A percentile compares a stretch with the other conserved stretches of the same genome.
These are phyloP conservation scores for Benthosema pterotum DNA, from an alignment of 2,797 vertebrate species.

Conservation along the genomic window DNA sequence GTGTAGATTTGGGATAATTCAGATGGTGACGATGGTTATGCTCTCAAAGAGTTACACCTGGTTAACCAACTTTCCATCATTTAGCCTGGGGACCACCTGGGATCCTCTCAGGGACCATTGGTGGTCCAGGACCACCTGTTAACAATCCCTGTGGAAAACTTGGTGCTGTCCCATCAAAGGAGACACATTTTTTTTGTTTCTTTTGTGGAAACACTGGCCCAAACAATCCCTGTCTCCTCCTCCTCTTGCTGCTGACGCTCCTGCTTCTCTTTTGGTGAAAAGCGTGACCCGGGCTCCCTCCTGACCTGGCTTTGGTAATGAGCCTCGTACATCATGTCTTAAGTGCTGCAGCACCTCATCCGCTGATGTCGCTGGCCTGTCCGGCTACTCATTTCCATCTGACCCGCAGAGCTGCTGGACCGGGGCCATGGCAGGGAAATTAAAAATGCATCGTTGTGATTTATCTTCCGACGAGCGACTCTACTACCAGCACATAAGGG, in stretches of 20 bases:
- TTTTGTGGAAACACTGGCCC: conserved; percentile 45
- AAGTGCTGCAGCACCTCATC: conserved; percentile 72
- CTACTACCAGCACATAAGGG: conserved; percentile 58
- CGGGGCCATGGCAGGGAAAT: conserved; percentile 75
- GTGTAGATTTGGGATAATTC: too few species aligned
- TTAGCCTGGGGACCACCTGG: too few species aligned
- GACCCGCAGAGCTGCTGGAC: conserved; percentile 76
- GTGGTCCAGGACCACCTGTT: conserved; percentile 47
- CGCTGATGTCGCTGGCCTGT: conserved; percentile 68
- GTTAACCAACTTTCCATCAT: too few species aligned
- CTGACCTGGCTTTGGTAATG: conserved; percentile 78
- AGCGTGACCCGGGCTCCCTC: conserved; percentile 72
- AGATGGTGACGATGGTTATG: too few species aligned
- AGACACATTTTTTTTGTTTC: conserved; percentile 43
- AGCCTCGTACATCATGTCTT: conserved; percentile 83
- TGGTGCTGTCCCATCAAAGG: conserved; percentile 40
- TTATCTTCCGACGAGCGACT: conserved; percentile 74
- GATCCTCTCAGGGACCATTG: too few species aligned
- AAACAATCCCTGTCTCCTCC: conserved; percentile 58
- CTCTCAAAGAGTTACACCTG: too few species aligned
- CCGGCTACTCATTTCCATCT: conserved; percentile 73
- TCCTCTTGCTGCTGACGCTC: conserved; percentile 40
- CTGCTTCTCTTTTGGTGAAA: conserved; percentile 62
- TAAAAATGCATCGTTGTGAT: conserved; percentile 75
- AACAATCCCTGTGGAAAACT: too few species aligned